phyloP scores from a whole-genome alignment of 2,113 vertebrate species.

The Aplodontia rufa region DNA sequence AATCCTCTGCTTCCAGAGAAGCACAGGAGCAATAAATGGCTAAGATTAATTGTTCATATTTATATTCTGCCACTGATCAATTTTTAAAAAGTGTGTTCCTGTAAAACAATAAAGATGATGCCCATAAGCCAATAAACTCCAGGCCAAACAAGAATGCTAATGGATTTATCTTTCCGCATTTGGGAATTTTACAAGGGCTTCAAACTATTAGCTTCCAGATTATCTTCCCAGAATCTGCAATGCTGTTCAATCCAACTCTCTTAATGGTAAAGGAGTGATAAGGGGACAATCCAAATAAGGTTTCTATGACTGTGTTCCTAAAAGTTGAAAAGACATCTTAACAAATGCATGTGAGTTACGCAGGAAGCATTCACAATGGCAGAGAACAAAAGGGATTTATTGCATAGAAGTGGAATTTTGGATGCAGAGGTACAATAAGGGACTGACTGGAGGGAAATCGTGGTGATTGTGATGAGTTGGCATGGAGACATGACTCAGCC shows the following conservation, averaged over 20 bases:
- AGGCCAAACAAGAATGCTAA: conserved; percentile 54
- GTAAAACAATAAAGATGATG: conserved; percentile 46
- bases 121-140: conserved; percentile 41
- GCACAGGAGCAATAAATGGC: conserved; percentile 47
- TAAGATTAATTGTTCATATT: conserved; percentile 57
- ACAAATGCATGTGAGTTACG: not conserved
- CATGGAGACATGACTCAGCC: not conserved
- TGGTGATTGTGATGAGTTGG: not conserved
- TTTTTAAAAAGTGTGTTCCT: conserved; percentile 36
- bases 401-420: not conserved
- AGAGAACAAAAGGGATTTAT: not conserved
- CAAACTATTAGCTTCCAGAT: conserved; percentile 47
- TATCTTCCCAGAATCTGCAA: conserved; percentile 44
- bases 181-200: conserved; percentile 54
- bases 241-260: conserved; percentile 37
- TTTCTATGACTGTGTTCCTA: conserved; percentile 14
- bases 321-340: conserved; percentile 22
- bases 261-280: conserved; percentile 18
- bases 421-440: not conserved
- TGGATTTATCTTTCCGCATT: conserved; percentile 29
- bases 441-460: not conserved
- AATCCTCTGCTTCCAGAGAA: conserved; percentile 58
- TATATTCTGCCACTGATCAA: conserved; percentile 58
- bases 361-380: not conserved
- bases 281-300: not conserved